Conservation (phyloP, 53 echinoderm and acorn worm species). For the Arbacia lixula region DNA sequence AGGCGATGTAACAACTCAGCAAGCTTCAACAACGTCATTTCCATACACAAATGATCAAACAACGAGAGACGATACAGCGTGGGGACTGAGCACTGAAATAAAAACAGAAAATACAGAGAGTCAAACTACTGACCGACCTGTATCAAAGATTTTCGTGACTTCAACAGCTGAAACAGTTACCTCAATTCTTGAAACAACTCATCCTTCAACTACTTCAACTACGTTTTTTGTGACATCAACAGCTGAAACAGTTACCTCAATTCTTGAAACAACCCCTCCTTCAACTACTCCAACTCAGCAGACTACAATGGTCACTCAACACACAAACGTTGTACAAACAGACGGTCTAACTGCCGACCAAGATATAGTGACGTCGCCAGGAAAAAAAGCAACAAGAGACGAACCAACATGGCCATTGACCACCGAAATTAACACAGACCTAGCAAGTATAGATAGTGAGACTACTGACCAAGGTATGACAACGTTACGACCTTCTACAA, state of each 20-base stretch:
- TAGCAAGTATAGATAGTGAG: background rate
- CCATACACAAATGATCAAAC: background rate
- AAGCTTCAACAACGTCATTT: no score
- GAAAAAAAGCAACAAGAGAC: background rate
- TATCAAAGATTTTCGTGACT: no score
- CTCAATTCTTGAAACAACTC: background rate
- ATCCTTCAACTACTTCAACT: background rate
- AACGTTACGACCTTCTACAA: background rate
- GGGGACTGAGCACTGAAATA: background rate
- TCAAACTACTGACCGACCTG: background rate
- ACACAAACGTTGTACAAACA: no score
- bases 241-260: background rate
- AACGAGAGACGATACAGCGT: background rate
- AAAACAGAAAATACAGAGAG: background rate
- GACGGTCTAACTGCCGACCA: no score
- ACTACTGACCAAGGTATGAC: background rate
- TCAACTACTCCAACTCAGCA: background rate
- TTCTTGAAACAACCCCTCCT: background rate
- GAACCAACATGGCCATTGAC: background rate
- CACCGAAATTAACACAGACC: background rate
- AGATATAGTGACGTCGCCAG: no score
- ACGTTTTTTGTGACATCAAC: background rate
- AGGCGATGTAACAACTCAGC: no score
- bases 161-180: background rate
- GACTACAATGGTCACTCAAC: background rate